Conservation (phyloP, 2,113 vertebrate genomes). For the Elgaria multicarinata region DNA sequence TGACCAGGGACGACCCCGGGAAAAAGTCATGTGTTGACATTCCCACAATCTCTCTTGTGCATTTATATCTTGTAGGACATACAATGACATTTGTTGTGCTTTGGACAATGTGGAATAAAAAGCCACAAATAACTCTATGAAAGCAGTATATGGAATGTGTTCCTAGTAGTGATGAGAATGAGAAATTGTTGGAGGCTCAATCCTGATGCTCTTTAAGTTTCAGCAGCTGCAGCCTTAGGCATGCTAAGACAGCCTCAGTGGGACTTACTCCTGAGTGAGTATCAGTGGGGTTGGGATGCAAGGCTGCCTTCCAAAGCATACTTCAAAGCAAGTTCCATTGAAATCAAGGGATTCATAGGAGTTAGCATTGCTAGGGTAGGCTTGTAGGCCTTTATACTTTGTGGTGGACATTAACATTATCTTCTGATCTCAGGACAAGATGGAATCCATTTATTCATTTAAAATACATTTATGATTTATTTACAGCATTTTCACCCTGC, state of each 20-base stretch:
- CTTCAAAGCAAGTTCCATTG: background rate
- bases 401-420: background rate
- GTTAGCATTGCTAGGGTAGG: background rate
- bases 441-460: background rate
- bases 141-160: too few relatives aligned
- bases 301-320: background rate
- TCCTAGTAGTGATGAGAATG: background rate
- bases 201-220: background rate
- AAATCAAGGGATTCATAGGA: background rate
- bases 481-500: background rate
- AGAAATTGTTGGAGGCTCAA: background rate
- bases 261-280: background rate
- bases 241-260: rapidly evolving
- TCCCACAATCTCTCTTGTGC: too few relatives aligned
- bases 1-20: too few relatives aligned
- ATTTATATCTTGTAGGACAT: too few relatives aligned
- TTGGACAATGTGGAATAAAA: too few relatives aligned
- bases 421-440: background rate
- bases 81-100: too few relatives aligned
- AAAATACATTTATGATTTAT: background rate
- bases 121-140: too few relatives aligned
- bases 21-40: too few relatives aligned
- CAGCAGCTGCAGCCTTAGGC: rapidly evolving
- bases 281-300: background rate
- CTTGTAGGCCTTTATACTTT: background rate